Conservation (phyloP, 2,888 invertebrate species). For the Antitype chi region DNA sequence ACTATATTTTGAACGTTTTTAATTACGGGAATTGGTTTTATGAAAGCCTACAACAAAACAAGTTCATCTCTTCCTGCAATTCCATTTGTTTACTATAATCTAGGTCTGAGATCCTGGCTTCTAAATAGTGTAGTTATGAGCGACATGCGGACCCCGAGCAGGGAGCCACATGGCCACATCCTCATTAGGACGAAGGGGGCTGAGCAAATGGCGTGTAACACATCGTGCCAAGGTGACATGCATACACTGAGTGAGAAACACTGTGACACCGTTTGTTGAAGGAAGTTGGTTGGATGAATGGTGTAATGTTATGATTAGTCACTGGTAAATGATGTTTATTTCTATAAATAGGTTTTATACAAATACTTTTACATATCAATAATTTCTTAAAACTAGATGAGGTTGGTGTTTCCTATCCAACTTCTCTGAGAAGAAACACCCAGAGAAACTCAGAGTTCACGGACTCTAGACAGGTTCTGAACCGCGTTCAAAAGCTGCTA, state of each 20-base stretch:
- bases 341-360: neutral
- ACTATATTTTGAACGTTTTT: no score
- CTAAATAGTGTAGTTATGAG: constrained; percentile 74
- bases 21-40: no score
- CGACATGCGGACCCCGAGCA: constrained; percentile 70
- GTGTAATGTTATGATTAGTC: constrained; percentile 2
- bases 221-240: constrained; percentile 80
- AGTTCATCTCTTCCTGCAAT: constrained; percentile 31
- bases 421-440: neutral
- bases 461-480: no score
- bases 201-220: constrained; percentile 84
- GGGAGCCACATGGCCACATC: constrained; percentile 81
- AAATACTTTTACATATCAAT: neutral
- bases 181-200: constrained; percentile 76
- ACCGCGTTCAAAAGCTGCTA: no score
- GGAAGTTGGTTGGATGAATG: constrained; percentile 24
- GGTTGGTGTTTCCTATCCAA: neutral
- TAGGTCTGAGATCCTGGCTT: constrained; percentile 65
- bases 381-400: neutral
- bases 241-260: constrained; percentile 57
- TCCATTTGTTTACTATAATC: constrained; percentile 62
- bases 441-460: neutral
- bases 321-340: neutral
- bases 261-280: constrained; percentile 37
- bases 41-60: neutral